These are phyloP conservation scores for Zosterops borbonicus DNA, from an alignment of 2,113 vertebrate genomes.

Conservation along the genomic window DNA sequence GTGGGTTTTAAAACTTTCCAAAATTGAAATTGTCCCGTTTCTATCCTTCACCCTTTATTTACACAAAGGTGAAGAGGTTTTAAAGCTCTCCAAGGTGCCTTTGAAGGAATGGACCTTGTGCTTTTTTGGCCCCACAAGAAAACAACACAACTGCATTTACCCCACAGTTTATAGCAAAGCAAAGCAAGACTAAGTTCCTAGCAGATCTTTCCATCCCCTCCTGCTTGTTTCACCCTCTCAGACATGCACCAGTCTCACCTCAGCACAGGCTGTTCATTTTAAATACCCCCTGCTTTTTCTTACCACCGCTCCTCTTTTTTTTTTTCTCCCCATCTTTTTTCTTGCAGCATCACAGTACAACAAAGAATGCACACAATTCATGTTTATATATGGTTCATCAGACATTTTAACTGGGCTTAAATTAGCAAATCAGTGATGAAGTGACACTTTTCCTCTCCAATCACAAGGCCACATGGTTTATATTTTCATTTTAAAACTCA, in stretches of 20 bases:
- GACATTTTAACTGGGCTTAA: background rate
- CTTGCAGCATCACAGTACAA: background rate
- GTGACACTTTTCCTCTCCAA: background rate
- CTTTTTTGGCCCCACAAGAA: background rate
- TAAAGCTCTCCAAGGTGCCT: background rate
- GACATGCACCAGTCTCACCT: background rate
- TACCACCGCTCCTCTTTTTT: background rate
- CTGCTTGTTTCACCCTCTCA: background rate
- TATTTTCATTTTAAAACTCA: background rate
- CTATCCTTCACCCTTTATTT: too few relatives aligned
- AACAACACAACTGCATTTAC: background rate
- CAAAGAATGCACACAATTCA: background rate
- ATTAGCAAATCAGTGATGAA: background rate
- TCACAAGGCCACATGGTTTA: background rate
- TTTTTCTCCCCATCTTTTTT: background rate
- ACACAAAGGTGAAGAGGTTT: background rate
- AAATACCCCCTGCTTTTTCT: background rate
- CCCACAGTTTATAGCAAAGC: background rate
- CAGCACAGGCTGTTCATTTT: background rate
- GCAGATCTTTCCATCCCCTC: background rate
- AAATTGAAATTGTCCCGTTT: too few relatives aligned
- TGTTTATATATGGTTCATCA: background rate
- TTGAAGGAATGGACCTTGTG: background rate
- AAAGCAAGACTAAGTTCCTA: background rate
- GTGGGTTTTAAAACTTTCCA: background rate